Evolutionary conservation across 2,113 vertebrate species (phyloP).

Genomic region (Desmodus rotundus): DNA sequence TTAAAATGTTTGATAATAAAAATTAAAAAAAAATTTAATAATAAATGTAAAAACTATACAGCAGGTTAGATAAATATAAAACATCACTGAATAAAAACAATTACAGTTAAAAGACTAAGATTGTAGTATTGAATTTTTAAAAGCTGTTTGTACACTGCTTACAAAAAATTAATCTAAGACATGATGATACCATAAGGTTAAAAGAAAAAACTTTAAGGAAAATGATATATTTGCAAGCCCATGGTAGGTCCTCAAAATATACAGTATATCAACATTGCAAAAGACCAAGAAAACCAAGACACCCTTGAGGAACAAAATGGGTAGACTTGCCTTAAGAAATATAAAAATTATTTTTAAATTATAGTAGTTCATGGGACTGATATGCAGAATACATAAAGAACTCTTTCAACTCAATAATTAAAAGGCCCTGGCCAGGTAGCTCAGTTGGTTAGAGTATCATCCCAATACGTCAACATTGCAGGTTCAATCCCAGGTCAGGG

Average conservation of each 20-base stretch:
- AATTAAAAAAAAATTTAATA: too few species aligned
- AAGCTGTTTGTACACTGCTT: background rate
- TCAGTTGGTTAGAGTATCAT: too few species aligned
- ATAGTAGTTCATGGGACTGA: background rate
- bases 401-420: background rate
- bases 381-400: background rate
- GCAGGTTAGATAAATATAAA: background rate
- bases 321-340: background rate
- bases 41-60: background rate
- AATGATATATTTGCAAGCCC: background rate
- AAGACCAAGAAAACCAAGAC: background rate
- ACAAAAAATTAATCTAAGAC: background rate
- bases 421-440: background rate
- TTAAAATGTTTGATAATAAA: constrained; percentile 13
- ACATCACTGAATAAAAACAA: background rate
- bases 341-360: constrained; percentile 11
- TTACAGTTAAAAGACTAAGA: constrained; percentile 18
- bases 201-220: background rate
- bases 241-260: background rate
- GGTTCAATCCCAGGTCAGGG: too few species aligned
- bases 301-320: background rate
- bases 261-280: background rate
- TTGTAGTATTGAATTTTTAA: background rate
- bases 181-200: background rate
- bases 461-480: too few species aligned